Conservation (phyloP, 2,888 invertebrate species). For the Lithophane ornitopus region DNA sequence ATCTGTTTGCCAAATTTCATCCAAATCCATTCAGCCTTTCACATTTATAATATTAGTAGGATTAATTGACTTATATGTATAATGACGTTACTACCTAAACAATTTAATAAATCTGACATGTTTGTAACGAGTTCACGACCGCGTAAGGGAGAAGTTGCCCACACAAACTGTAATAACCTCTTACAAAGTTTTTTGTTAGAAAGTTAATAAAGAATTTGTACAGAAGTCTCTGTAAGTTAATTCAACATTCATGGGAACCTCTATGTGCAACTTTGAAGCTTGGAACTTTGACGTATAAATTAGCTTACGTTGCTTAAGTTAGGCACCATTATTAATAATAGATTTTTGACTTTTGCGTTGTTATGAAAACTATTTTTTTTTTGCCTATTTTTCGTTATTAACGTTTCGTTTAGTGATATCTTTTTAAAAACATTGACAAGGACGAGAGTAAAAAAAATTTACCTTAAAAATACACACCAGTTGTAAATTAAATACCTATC, state of each 20-base stretch:
- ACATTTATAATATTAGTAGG: no score
- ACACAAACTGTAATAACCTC: constrained; percentile 68
- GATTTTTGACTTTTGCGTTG: constrained; percentile 2
- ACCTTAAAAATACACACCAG: neutral
- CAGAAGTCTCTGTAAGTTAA: constrained; percentile 73
- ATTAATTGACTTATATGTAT: neutral
- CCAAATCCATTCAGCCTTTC: no score
- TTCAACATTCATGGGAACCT: constrained; percentile 74
- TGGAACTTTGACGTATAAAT: constrained; percentile 68
- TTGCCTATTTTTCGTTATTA: neutral
- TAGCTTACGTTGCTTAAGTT: constrained; percentile 57
- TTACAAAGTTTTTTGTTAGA: constrained; percentile 66
- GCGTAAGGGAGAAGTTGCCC: constrained; percentile 61
- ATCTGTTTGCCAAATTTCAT: no score
- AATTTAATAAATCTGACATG: constrained; percentile 62
- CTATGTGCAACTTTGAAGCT: constrained; percentile 65
- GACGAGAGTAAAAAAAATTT: neutral
- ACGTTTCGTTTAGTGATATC: neutral
- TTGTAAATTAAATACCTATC: neutral
- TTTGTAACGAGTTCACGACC: constrained; percentile 59
- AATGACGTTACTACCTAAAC: constrained; percentile 23
- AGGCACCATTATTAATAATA: constrained; percentile 40
- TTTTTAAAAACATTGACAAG: neutral
- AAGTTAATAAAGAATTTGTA: constrained; percentile 79
- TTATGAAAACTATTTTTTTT: neutral